These are phyloP conservation scores for Chaenogobius annularis DNA, from an alignment of 2,113 vertebrate species.

Conservation along the genomic window DNA sequence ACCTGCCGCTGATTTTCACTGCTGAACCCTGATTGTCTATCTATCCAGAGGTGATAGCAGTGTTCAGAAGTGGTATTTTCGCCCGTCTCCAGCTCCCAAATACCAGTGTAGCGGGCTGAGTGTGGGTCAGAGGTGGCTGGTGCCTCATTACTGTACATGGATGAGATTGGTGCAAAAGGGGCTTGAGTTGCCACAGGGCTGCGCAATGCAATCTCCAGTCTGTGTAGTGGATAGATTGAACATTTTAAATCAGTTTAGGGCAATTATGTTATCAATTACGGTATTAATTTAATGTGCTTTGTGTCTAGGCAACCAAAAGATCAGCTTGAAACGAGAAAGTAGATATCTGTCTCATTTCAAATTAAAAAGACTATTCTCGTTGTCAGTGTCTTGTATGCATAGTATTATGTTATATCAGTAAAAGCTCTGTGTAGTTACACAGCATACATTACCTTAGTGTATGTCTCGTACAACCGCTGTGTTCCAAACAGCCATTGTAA, in stretches of 20 bases:
- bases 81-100: slow-evolving; percentile 11
- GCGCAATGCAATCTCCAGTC: neutral
- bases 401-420: neutral
- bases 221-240: neutral
- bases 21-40: slow-evolving; percentile 38
- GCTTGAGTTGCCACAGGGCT: neutral
- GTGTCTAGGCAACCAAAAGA: neutral
- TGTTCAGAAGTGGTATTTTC: slow-evolving; percentile 7
- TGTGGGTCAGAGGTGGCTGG: neutral
- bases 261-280: neutral
- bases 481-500: too few relatives aligned
- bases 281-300: neutral
- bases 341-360: neutral
- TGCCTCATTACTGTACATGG: slow-evolving; percentile 18
- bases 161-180: slow-evolving; percentile 4
- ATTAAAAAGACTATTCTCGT: neutral
- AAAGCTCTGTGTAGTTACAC: neutral
- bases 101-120: slow-evolving; percentile 3
- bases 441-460: neutral
- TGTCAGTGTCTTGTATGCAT: neutral
- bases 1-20: slow-evolving; percentile 7
- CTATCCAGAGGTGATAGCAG: slow-evolving; percentile 3
- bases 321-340: neutral
- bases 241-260: slow-evolving; percentile 4
- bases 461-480: neutral